Evolutionary conservation across 2,113 vertebrate genomes (phyloP), one percentile per base, ranked within the genome.

Genomic region (Malurus melanocephalus): DNA sequence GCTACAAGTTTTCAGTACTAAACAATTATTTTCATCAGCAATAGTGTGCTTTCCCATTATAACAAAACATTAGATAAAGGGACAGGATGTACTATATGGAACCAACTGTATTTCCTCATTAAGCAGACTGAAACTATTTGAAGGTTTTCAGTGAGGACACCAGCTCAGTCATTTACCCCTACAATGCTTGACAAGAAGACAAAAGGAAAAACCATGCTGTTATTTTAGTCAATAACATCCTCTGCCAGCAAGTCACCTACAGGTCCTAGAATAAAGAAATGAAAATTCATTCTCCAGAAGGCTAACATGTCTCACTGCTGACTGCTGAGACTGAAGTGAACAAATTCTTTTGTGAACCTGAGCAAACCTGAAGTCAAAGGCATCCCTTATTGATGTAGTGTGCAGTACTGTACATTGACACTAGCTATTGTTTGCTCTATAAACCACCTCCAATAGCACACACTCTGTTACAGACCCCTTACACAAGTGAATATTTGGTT

Each of bases 291-390:
- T 89, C 61, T 69, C 64, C 0, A 2, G 32, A 18, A 66, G 42
- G 16, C 56, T 80, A 80, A 64, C 14, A 51, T 46, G 9, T 65
- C 69, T 56, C 46, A 17, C 59, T 87, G 28, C 6, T 0, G 0
- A 16, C 43, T 77, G 46, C 60, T 56, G 45, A 80, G 64, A 67
- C 40, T 32, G 71, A 93, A 65, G 14, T 33, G 53, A 90, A 73
- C 16, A 75, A 73, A 80, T 51, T 57, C 55, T 90, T 88, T 46
- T 71, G 42, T 74, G 60, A 87, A 85, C 60, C 24, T 9, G 4
- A 73, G 49, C 72, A 91, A 85, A 79, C 30, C 52, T 66, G 40
- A 85, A 82, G 75, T 71, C 79, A 89, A 85, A 92, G 75, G 23
- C 35, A 71, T 11, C 32, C 51, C 33, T 87, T 32, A 82, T 11